phyloP scores from a whole-genome alignment of 2,113 vertebrate species.

The Tringa solitaria region DNA sequence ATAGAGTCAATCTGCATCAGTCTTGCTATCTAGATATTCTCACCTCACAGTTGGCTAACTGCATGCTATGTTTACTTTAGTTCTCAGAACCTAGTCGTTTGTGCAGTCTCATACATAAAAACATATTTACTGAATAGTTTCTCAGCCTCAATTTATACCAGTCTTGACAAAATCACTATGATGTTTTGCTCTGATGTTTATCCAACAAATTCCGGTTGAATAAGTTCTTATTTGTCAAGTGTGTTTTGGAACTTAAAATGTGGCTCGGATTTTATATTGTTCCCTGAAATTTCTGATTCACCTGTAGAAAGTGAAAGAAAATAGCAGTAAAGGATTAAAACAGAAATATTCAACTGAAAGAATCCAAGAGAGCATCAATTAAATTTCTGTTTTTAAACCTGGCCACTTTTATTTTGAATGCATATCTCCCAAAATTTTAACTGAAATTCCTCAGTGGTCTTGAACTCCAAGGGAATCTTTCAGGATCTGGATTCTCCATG shows the following conservation, averaged over 20 bases:
- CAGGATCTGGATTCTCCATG: not conserved
- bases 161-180: not conserved
- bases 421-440: not conserved
- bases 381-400: not conserved
- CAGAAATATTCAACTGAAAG: not conserved
- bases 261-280: not conserved
- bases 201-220: not conserved
- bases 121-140: not conserved
- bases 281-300: not conserved
- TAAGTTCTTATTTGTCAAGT: not conserved
- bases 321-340: not conserved
- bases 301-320: not conserved
- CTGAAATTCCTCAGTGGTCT: not conserved
- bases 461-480: not conserved
- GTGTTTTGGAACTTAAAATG: not conserved
- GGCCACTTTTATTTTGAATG: not conserved
- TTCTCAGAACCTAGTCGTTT: rapidly evolving
- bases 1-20: not conserved
- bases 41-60: not conserved
- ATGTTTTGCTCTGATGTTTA: not conserved
- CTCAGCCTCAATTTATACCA: not conserved
- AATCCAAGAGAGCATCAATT: not conserved
- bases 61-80: not conserved
- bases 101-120: not conserved
- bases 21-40: not conserved